phyloP scores from a whole-genome alignment of 2,888 invertebrate genomes.

The Diarsia rubi region DNA sequence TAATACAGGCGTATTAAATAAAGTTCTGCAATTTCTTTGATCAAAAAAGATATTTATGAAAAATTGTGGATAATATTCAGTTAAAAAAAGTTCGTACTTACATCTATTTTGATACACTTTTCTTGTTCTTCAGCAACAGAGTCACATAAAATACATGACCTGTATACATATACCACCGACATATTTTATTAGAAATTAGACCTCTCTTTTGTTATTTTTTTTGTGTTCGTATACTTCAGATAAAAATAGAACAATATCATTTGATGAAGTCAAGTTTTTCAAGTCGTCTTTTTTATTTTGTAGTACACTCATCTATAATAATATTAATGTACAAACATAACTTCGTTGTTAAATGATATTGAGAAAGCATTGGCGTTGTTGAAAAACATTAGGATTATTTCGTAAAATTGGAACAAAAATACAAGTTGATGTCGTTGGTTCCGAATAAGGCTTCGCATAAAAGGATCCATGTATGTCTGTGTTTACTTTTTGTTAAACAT shows the following conservation, averaged over 20 bases:
- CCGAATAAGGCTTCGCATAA: neutral
- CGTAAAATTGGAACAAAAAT: neutral
- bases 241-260: neutral
- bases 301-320: neutral
- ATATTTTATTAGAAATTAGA: neutral
- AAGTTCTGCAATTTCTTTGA: neutral
- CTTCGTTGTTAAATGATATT: neutral
- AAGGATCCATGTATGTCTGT: neutral
- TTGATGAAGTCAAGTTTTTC: neutral
- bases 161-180: neutral
- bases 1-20: neutral
- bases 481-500: neutral
- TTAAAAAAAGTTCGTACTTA: neutral
- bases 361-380: neutral
- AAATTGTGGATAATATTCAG: neutral
- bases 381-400: neutral
- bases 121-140: neutral
- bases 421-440: neutral
- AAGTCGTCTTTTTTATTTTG: neutral
- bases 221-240: neutral
- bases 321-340: neutral
- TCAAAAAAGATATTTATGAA: neutral
- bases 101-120: neutral
- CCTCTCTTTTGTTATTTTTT: conserved; percentile 4
- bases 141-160: neutral